phyloP scores from a whole-genome alignment of 2,113 vertebrate species.

The Oryzias woworae region DNA sequence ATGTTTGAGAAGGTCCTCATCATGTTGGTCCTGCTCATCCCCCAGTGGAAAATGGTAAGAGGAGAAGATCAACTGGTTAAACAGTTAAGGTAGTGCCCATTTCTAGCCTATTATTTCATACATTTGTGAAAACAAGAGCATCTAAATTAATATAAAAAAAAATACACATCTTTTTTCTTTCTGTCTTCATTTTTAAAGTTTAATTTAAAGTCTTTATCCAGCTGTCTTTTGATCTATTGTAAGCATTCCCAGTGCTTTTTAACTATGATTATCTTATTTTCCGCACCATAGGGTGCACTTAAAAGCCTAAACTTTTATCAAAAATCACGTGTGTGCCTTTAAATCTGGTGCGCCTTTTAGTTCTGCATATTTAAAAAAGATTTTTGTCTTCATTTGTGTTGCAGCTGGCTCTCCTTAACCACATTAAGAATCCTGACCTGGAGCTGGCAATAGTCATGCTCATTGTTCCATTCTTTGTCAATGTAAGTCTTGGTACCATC shows the following conservation, averaged over 20 bases:
- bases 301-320: no score
- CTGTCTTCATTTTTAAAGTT: no score
- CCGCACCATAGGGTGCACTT: no score
- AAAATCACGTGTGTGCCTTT: no score
- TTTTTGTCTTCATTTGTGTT: slow-evolving; percentile 47
- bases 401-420: slow-evolving; percentile 90
- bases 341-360: not conserved
- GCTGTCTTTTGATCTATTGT: no score
- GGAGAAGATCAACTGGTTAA: slow-evolving; percentile 1
- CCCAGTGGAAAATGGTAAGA: slow-evolving; percentile 95
- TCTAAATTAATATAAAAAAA: no score
- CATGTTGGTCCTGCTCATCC: slow-evolving; percentile 93
- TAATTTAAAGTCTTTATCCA: no score
- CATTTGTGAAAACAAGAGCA: no score
- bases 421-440: slow-evolving; percentile 89
- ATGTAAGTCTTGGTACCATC: slow-evolving; percentile 79
- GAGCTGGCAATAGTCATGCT: slow-evolving; percentile 97
- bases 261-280: no score
- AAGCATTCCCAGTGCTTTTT: no score
- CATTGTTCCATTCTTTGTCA: slow-evolving; percentile 97
- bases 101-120: no score
- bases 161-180: no score
- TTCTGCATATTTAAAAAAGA: slow-evolving; percentile 10
- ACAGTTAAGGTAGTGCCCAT: not conserved
- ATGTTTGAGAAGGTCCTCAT: slow-evolving; percentile 96